These are phyloP conservation scores for Isurus oxyrinchus DNA, from an alignment of 2,113 vertebrate genomes.

Conservation along the genomic window DNA sequence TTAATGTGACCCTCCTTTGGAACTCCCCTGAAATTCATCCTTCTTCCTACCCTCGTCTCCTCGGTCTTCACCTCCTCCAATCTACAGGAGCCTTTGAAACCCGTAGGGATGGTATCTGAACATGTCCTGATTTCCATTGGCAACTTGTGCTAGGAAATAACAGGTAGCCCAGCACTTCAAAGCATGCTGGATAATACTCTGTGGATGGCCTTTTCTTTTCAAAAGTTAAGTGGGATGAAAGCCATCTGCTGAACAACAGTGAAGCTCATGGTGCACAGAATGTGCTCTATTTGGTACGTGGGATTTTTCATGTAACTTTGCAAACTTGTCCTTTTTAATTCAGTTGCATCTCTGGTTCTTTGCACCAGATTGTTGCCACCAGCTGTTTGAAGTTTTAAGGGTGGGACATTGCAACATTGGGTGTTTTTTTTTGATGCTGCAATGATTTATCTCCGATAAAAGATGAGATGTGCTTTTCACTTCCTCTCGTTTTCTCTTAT, in stretches of 20 bases:
- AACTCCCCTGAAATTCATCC: background rate
- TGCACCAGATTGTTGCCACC: background rate
- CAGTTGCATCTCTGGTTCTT: background rate
- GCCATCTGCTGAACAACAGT: background rate
- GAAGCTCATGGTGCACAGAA: background rate
- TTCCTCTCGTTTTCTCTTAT: background rate
- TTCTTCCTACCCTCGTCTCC: background rate
- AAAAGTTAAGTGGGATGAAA: background rate
- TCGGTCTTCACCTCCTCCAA: background rate
- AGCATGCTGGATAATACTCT: background rate
- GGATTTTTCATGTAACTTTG: background rate
- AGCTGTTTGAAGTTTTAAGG: background rate
- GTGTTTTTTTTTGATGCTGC: background rate
- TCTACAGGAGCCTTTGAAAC: background rate
- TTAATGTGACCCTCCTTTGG: too few relatives aligned
- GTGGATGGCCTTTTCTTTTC: background rate
- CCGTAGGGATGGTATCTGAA: background rate
- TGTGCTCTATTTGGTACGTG: background rate
- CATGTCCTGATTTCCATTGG: background rate
- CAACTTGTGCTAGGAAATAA: background rate
- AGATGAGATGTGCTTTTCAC: background rate
- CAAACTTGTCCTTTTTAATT: background rate
- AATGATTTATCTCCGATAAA: background rate
- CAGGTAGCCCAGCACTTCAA: background rate
- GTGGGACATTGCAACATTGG: background rate